Percentiles rank a stretch among this genome's conserved stretches.
These are phyloP conservation scores for Bothrops jararaca DNA, from an alignment of 2,113 vertebrate genomes.

Conservation along the genomic window DNA sequence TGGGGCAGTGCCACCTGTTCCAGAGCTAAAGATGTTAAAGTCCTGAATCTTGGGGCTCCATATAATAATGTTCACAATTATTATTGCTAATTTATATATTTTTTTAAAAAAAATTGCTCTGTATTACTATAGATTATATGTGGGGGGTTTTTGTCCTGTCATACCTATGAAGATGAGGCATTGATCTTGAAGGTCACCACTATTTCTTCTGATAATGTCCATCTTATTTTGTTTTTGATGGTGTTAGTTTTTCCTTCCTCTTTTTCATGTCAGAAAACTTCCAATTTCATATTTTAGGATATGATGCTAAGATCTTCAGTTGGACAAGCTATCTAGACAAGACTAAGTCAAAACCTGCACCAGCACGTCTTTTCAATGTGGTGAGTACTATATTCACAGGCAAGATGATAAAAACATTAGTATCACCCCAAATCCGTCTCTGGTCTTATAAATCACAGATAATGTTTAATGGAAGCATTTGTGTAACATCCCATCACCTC, in stretches of 20 bases:
- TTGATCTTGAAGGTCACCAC: background rate
- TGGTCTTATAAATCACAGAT: background rate
- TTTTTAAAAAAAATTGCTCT: background rate
- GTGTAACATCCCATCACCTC: background rate
- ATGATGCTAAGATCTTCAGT: conserved; percentile 75
- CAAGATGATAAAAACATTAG: background rate
- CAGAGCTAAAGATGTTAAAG: background rate
- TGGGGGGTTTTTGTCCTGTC: background rate
- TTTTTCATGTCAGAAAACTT: background rate
- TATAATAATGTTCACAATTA: background rate
- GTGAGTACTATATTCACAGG: conserved; percentile 68
- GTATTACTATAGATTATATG: background rate
- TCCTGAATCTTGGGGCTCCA: background rate
- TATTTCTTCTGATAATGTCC: background rate
- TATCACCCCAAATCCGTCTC: background rate
- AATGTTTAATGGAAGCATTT: background rate
- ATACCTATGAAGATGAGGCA: background rate
- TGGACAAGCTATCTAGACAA: conserved; percentile 86
- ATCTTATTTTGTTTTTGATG: background rate
- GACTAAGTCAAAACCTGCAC: conserved; percentile 76
- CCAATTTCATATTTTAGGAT: conserved; percentile 67
- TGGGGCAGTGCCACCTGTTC: background rate
- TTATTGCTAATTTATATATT: background rate
- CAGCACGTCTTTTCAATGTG: conserved; percentile 83
- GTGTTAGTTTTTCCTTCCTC: background rate